Evolutionary conservation across 1,140 invertebrate genomes (phyloP).

Genomic region (Wasmannia auropunctata): DNA sequence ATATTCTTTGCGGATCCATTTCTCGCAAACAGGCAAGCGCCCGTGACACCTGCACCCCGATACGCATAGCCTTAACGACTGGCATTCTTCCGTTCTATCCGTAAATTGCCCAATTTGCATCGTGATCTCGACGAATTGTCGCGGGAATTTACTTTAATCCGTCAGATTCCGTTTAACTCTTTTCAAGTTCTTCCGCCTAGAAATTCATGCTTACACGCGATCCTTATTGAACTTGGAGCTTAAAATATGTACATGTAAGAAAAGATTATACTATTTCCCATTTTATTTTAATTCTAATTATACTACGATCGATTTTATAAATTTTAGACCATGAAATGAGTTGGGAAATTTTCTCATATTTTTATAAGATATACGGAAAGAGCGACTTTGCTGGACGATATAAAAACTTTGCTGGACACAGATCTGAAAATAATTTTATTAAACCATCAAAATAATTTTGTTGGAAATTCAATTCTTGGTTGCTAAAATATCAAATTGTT

Average conservation of each 20-base stretch:
- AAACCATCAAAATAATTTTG: too few species aligned
- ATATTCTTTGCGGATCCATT: conserved; percentile 54
- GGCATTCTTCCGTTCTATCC: conserved; percentile 31
- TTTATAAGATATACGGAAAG: not conserved
- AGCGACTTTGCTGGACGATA: too few species aligned
- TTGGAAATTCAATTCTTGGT: too few species aligned
- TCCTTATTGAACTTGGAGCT: not conserved
- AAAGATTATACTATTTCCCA: not conserved
- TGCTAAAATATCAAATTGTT: too few species aligned
- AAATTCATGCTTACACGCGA: not conserved
- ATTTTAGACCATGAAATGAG: not conserved
- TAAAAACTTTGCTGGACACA: too few species aligned
- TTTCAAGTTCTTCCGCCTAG: not conserved
- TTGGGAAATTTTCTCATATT: not conserved
- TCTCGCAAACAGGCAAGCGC: conserved; percentile 31
- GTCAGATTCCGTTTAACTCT: conserved; percentile 18
- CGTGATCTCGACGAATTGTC: conserved; percentile 38
- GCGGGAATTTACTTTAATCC: not conserved
- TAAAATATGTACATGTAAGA: not conserved
- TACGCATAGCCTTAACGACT: conserved; percentile 42
- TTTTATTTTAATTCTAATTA: not conserved
- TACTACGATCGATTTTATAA: not conserved
- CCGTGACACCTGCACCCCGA: conserved; percentile 38
- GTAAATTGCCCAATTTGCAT: conserved; percentile 54
- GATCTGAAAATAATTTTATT: too few species aligned